Evolutionary conservation across 1,140 invertebrate species (phyloP).

Genomic region (Sarcophaga bullata): DNA sequence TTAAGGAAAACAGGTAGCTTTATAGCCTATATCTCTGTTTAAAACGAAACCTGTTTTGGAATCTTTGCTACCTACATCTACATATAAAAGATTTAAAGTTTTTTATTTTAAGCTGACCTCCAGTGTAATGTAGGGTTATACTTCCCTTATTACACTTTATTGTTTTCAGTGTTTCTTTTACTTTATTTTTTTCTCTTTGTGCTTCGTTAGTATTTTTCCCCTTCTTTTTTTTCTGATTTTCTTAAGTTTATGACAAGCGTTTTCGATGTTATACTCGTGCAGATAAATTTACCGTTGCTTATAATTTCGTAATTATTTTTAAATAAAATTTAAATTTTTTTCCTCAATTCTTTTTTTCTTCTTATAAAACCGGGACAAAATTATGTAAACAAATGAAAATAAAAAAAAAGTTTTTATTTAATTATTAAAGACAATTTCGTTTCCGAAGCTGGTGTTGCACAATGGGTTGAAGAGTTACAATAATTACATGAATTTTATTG

Average conservation of each 20-base stretch:
- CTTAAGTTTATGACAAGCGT: neutral
- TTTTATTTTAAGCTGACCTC: neutral
- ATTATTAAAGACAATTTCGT: slow-evolving; percentile 10
- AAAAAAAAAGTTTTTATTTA: neutral
- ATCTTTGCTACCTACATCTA: too few species aligned
- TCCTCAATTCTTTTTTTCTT: neutral
- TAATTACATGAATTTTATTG: too few species aligned
- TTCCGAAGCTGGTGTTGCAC: slow-evolving; percentile 7
- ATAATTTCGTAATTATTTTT: slow-evolving; percentile 19
- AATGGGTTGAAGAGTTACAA: neutral
- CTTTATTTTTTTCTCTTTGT: neutral
- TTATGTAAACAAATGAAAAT: neutral
- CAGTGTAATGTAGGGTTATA: neutral
- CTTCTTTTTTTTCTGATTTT: neutral
- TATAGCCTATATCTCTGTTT: too few species aligned
- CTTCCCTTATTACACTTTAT: neutral
- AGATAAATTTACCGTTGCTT: slow-evolving; percentile 21
- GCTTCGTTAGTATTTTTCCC: too few species aligned
- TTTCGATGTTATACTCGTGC: neutral
- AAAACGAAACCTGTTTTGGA: too few species aligned
- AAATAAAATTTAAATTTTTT: neutral
- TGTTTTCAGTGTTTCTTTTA: neutral
- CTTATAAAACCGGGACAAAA: neutral
- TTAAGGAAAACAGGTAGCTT: too few species aligned
- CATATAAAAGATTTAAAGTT: too few species aligned